Evolutionary conservation across 2,888 invertebrate genomes (phyloP).

Genomic region (Scelioninae gen. 1): DNA sequence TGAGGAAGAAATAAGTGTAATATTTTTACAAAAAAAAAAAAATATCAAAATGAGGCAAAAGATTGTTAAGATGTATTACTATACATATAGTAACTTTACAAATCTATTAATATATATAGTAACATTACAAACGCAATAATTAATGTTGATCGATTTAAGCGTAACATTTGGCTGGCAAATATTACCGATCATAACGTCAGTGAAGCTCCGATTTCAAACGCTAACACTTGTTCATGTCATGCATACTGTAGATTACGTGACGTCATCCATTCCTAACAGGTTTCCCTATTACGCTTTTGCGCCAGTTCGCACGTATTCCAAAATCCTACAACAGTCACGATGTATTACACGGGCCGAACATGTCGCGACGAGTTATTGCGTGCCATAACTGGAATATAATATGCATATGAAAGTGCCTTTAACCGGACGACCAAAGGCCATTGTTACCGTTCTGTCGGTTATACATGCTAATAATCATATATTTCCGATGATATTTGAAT

Average conservation of each 20-base stretch:
- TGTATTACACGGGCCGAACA: constrained; percentile 75
- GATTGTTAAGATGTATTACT: too few relatives aligned
- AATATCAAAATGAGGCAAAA: too few relatives aligned
- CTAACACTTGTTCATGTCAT: constrained; percentile 68
- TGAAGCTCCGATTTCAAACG: constrained; percentile 52
- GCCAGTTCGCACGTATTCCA: constrained; percentile 68
- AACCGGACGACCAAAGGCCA: constrained; percentile 49
- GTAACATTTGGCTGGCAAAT: constrained; percentile 28
- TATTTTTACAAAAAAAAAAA: too few relatives aligned
- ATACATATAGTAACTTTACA: too few relatives aligned
- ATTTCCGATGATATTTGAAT: constrained; percentile 44
- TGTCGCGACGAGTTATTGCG: constrained; percentile 73
- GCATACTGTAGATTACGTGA: constrained; percentile 69
- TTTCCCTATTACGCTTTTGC: constrained; percentile 71
- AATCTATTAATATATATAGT: too few relatives aligned
- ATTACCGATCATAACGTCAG: constrained; percentile 44
- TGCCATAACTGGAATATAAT: constrained; percentile 75
- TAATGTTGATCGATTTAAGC: constrained; percentile 1
- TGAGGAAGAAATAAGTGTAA: too few relatives aligned
- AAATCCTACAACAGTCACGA: constrained; percentile 72
- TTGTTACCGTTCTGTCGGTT: constrained; percentile 37
- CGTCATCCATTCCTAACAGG: constrained; percentile 73
- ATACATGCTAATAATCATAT: constrained; percentile 42
- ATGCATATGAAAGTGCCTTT: constrained; percentile 71
- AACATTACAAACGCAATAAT: neutral